Evolutionary conservation across 2,888 invertebrate genomes (phyloP).

Genomic region (Chrysotoxum bicinctum): DNA sequence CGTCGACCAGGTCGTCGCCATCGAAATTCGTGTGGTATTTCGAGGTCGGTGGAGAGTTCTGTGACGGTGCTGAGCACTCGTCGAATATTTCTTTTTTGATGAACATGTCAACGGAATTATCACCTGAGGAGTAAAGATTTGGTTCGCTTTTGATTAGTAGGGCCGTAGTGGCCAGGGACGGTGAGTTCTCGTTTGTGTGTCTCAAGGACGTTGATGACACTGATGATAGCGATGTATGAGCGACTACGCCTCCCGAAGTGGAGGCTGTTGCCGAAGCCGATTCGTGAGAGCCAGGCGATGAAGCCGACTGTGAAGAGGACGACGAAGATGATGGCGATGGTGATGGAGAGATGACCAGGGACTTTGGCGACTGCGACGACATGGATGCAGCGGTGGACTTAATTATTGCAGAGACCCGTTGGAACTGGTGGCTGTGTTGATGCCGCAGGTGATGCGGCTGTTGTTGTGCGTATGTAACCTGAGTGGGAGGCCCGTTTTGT

Average conservation of each 20-base stretch:
- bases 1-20: slow-evolving; percentile 80
- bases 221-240: slow-evolving; percentile 53
- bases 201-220: slow-evolving; percentile 62
- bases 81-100: slow-evolving; percentile 81
- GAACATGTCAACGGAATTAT: slow-evolving; percentile 81
- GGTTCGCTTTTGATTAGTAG: slow-evolving; percentile 80
- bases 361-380: slow-evolving; percentile 68
- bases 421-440: slow-evolving; percentile 70
- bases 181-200: slow-evolving; percentile 75
- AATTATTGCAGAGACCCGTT: slow-evolving; percentile 69
- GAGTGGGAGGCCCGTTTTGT: slow-evolving; percentile 78
- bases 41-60: slow-evolving; percentile 80
- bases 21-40: slow-evolving; percentile 81
- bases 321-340: slow-evolving; percentile 75
- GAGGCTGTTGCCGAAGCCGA: slow-evolving; percentile 50
- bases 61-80: slow-evolving; percentile 79
- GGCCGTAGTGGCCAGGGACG: slow-evolving; percentile 81
- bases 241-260: slow-evolving; percentile 45
- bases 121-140: slow-evolving; percentile 80
- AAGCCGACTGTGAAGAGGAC: slow-evolving; percentile 37
- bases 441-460: slow-evolving; percentile 74
- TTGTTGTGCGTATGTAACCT: slow-evolving; percentile 79
- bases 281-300: slow-evolving; percentile 70
- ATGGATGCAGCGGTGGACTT: slow-evolving; percentile 65
- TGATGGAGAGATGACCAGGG: slow-evolving; percentile 60